Evolutionary conservation across 2,113 vertebrate genomes (phyloP).

Genomic region (Erythrocebus patas): DNA sequence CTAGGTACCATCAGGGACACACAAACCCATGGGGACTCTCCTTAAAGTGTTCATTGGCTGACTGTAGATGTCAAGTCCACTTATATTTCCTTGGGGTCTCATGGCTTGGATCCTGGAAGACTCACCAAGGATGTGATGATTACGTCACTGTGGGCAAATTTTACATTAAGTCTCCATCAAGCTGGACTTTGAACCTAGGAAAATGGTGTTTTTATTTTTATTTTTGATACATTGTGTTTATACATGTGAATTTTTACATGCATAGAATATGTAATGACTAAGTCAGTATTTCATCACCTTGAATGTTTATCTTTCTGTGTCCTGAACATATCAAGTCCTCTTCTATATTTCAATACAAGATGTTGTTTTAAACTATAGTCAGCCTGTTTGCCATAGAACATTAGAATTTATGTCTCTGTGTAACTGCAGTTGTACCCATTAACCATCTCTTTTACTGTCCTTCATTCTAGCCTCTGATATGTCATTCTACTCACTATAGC

Average conservation of each 20-base stretch:
- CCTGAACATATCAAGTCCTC: background rate
- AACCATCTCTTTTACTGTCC: background rate
- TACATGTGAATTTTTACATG: background rate
- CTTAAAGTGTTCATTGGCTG: rapidly evolving
- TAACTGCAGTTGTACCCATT: background rate
- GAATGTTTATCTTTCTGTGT: background rate
- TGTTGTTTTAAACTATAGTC: background rate
- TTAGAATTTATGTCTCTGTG: background rate
- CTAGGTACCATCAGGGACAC: background rate
- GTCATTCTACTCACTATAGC: background rate
- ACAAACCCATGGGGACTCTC: background rate
- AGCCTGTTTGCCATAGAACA: background rate
- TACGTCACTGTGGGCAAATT: background rate
- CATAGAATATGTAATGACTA: background rate
- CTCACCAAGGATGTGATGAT: background rate
- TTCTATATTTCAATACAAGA: background rate
- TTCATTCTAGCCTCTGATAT: background rate
- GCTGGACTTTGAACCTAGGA: background rate
- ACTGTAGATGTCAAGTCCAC: too few species aligned
- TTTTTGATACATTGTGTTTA: background rate
- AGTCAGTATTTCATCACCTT: background rate
- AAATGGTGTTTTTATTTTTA: background rate
- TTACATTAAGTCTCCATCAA: background rate
- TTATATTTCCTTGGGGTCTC: background rate
- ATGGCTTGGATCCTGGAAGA: background rate